Evolutionary conservation across 2,888 invertebrate genomes (phyloP).

Genomic region (Lepidocyrtinus sp.): DNA sequence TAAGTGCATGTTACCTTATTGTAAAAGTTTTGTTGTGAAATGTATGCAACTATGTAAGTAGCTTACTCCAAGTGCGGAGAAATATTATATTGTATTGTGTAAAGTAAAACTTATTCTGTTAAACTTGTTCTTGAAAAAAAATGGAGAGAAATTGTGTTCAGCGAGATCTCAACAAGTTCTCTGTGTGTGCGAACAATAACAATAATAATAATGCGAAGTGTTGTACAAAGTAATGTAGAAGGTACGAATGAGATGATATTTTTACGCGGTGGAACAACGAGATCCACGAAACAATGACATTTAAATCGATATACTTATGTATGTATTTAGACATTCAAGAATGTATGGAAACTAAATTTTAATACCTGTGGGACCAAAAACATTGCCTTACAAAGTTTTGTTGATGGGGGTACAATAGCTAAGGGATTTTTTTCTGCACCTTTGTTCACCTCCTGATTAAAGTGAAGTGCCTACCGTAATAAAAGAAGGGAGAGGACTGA

Average conservation of each 20-base stretch:
- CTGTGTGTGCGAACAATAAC: background rate
- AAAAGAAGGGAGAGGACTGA: background rate
- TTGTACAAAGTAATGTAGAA: background rate
- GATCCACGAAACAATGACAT: background rate
- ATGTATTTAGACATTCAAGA: slow-evolving; percentile 16
- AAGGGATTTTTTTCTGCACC: background rate
- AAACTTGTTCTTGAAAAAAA: too few relatives aligned
- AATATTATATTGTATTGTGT: background rate
- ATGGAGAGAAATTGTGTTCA: background rate
- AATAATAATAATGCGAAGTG: background rate
- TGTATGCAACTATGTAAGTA: slow-evolving; percentile 17
- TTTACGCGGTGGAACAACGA: slow-evolving; percentile 10
- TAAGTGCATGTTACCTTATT: slow-evolving; percentile 16
- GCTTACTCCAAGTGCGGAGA: background rate
- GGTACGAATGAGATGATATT: background rate
- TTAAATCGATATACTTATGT: slow-evolving; percentile 20
- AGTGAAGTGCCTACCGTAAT: too few relatives aligned
- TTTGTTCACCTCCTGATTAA: background rate
- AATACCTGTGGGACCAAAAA: slow-evolving; percentile 58
- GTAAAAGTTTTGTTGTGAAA: background rate
- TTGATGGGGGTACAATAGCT: slow-evolving; percentile 1
- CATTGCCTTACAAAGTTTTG: slow-evolving; percentile 34
- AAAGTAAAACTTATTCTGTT: too few relatives aligned
- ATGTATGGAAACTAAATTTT: slow-evolving; percentile 34
- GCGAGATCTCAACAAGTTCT: slow-evolving; percentile 18